Evolutionary conservation across 1,140 invertebrate species (phyloP), one percentile per base, ranked within the genome.

Genomic region (Phenacoccus solenopsis): DNA sequence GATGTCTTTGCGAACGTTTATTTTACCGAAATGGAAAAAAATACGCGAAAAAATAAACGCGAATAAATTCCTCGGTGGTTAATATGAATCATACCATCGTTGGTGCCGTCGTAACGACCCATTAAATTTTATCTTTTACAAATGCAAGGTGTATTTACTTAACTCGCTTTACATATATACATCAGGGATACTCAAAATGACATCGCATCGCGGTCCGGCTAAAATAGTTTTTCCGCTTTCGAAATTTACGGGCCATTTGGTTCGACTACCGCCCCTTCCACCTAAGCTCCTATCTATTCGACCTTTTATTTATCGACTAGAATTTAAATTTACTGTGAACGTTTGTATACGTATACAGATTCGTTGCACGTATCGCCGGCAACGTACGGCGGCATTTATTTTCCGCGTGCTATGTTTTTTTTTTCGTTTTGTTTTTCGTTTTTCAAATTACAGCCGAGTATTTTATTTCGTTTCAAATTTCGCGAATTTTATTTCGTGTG

Each of bases 261-360:
- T 64, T 24, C 25, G 22, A 25, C 12, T 64, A 7, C 21, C 25
- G n/a, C 25, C 16, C 59, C 9, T 25, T 20, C 3, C 22, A 22
- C 21, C n/a, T n/a, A n/a, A n/a, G 22, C 21, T 25, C 9, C 59
- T 64, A n/a, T n/a, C n/a, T n/a, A 10, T 64, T 64, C 38, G 38
- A 49, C 38, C 38, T 64, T 64, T 64, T 64, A 64, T 64, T 64
- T 64, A 64, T 64, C 22, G 59, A 64, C 59, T 64, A 64, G 59
- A 64, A 64, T 64, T 64, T 64, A 64, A 64, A 64, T 64, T 64
- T 64, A 64, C 59, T 64, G 59, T 27, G 59, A 64, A 64, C 59
- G 12, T 64, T 64, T 59, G 56, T 59, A 59, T 59, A 22, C 32
- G 59, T 64, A 64, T 25, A 64, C 59, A 64, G 59, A 64, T 64